Conservation (phyloP, 1,140 invertebrate genomes). For the Chymomyza costata region DNA sequence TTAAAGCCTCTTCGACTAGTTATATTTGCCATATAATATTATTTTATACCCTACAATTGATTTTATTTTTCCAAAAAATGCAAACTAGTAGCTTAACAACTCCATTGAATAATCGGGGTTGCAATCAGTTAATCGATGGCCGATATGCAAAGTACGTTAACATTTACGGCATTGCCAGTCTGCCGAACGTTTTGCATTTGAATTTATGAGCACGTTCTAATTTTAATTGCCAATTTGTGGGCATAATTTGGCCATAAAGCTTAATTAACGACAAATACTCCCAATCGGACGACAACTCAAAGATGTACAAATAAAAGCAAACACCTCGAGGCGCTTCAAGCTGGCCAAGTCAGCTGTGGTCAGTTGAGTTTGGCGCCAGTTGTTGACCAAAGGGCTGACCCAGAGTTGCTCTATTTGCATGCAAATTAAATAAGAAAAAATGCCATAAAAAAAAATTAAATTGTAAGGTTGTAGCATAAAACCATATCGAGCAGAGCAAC, state of each 20-base stretch:
- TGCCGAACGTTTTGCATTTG: conserved; percentile 15
- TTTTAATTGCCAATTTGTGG: conserved; percentile 73
- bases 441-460: conserved; percentile 4
- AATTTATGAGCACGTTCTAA: conserved; percentile 71
- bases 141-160: not conserved
- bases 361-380: conserved; percentile 28
- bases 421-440: conserved; percentile 47
- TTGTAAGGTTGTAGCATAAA: not conserved
- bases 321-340: conserved; percentile 41
- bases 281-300: conserved; percentile 46
- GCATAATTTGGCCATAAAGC: conserved; percentile 72
- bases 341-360: conserved; percentile 24
- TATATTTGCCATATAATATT: too few relatives aligned
- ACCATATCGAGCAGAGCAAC: not conserved
- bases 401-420: conserved; percentile 49
- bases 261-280: conserved; percentile 70
- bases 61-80: too few relatives aligned
- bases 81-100: too few relatives aligned
- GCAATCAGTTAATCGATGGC: too few relatives aligned
- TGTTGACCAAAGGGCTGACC: too few relatives aligned
- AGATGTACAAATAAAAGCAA: conserved; percentile 71
- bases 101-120: too few relatives aligned
- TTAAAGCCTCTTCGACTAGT: too few relatives aligned
- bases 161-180: conserved; percentile 5
- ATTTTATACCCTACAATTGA: too few relatives aligned